Conservation (phyloP, 2,888 invertebrate species). For the Zaprionus lineosus region DNA sequence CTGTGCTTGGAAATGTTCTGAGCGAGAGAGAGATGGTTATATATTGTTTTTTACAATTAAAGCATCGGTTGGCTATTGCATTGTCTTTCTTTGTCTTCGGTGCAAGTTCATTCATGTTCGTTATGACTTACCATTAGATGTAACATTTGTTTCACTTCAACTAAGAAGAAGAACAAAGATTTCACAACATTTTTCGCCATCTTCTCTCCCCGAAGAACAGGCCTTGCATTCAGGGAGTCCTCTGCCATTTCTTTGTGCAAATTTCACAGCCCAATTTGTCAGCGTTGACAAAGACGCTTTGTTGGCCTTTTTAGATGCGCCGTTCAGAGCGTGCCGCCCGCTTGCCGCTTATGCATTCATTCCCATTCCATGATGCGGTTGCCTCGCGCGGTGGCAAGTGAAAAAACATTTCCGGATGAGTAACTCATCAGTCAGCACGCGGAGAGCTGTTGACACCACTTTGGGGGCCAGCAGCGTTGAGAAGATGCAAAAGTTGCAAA, state of each 20-base stretch:
- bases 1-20: no score
- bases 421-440: conserved; percentile 74
- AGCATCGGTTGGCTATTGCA: no score
- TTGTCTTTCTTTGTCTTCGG: no score
- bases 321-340: conserved; percentile 2
- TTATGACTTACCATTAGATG: no score
- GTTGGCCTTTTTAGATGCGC: conserved; percentile 35
- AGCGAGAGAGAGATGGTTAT: no score
- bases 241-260: conserved; percentile 37
- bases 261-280: conserved; percentile 72
- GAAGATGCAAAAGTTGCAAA: conserved; percentile 77
- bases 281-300: conserved; percentile 75
- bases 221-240: neutral
- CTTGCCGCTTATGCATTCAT: conserved; percentile 25
- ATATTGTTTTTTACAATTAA: no score
- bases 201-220: no score
- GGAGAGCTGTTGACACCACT: conserved; percentile 78
- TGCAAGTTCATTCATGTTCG: no score
- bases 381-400: conserved; percentile 54
- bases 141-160: no score
- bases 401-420: conserved; percentile 79
- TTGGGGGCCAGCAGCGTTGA: conserved; percentile 75
- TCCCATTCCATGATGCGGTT: no score
- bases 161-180: no score
- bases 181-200: no score